Evolutionary conservation across 2,888 invertebrate genomes (phyloP), one percentile per base, ranked within the genome.

Genomic region (Andrena bicolor): DNA sequence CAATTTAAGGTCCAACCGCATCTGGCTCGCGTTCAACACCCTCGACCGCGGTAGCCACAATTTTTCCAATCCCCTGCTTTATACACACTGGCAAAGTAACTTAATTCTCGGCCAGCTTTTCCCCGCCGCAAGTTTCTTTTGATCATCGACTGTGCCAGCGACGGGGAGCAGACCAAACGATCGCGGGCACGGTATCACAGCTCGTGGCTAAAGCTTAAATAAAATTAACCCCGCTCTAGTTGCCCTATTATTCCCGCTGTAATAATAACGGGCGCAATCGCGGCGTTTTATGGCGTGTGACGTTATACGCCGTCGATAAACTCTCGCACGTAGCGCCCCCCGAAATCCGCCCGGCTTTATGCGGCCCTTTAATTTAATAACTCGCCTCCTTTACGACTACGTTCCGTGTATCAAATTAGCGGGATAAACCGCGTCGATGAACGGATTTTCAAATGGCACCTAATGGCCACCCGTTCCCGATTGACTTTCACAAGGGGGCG

Each of bases 311-410:
- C 32, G 7, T 20, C 77, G 66, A 61, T 66, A 75, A 68, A 76
- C 41, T 68, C 48, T 13, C 23, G 60, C n/a, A 7, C 58, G n/a
- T 49, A 56, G 1, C 23, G 5, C 63, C 6, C 41, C 6, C 41
- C 60, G 60, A 77, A 66, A 74, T 74, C 75, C 49, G 30, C 10
- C 13, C 51, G 53, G 23, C 13, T 78, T 78, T 48, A 53, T 35
- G 61, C 30, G 66, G 26, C 61, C 16, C 61, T 75, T 30, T 66
- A 30, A 75, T 78, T 75, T 65, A 60, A 66, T 77, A 77, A 75
- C 65, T 23, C 41, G 13, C 48, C 48, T 65, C 35, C 64, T 51
- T 74, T 60, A 41, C 51, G 60, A 58, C 61, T 75, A 28, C 3
- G 23, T 10, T 56, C 26, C 51, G 23, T 28, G 26, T 16, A 60